Percentiles rank a stretch among this genome's conserved stretches.
These are phyloP conservation scores for Rafetus swinhoei DNA, from an alignment of 2,113 vertebrate genomes.

Conservation along the genomic window DNA sequence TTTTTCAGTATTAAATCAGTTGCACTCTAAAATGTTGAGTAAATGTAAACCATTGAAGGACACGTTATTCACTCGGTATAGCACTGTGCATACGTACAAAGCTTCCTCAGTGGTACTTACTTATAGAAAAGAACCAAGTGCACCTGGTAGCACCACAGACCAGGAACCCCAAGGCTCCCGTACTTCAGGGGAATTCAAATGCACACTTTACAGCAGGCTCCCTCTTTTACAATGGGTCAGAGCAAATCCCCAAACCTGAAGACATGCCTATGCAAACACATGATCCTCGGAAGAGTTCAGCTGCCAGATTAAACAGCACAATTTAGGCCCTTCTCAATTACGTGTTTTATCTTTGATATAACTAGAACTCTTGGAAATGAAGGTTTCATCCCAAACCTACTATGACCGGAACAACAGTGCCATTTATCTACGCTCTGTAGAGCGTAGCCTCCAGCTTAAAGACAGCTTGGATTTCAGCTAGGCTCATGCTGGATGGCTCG, in stretches of 20 bases:
- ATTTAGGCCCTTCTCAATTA: neutral
- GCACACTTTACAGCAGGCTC: neutral
- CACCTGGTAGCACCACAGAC: neutral
- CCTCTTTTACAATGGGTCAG: neutral
- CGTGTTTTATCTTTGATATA: neutral
- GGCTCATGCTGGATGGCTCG: neutral
- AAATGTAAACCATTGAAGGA: neutral
- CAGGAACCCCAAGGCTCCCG: neutral
- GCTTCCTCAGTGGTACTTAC: neutral
- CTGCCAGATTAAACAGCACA: neutral
- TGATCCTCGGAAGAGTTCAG: neutral
- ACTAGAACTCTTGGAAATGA: neutral
- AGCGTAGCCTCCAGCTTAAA: neutral
- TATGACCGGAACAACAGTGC: neutral
- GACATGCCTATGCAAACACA: neutral
- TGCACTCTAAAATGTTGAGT: fast-evolving
- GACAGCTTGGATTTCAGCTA: neutral
- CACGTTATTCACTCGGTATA: neutral
- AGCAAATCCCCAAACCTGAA: neutral
- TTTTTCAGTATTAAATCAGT: neutral
- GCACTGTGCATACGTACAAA: fast-evolving
- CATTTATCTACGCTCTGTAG: fast-evolving
- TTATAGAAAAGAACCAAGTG: neutral
- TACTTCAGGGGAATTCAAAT: neutral
- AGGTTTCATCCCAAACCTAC: neutral